Base-by-base conservation (phyloP, 2,888 invertebrate species). In the Drosophila pseudotalamancana region DNA sequence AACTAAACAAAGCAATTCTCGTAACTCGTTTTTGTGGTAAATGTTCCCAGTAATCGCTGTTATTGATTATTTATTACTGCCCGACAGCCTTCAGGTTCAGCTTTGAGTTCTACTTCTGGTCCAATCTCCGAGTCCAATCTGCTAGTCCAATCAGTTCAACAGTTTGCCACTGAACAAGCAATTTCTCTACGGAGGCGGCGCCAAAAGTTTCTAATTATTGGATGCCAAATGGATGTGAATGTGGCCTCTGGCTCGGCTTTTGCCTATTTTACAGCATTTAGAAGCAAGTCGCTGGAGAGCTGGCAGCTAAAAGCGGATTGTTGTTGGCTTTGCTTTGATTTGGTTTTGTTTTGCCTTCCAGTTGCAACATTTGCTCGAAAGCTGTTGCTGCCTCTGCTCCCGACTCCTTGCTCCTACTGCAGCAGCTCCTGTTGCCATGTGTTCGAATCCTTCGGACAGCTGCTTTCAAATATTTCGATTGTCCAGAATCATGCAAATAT, bases 401-500 rank as follows among this genome's bases (percentile, higher is more conserved):
- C 3, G n/a, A n/a, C n/a, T n/a, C n/a, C n/a, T n/a, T n/a, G 25
- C 25, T 51, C 25, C 29, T 27, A 40, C 18, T 60, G 27, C 8
- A 43, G 14, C 16, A 40, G 6, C 23, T 37, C 6, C 9, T 53
- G n/a, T n/a, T n/a, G 49, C 23, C 45, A 50, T 57, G 29, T 42
- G 37, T 23, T 55, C 40, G n/a, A 56, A 34, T 61, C 68, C 56
- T 48, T 29, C 49, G 57, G 62, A 80, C 72, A 75, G 66, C 72
- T 84, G 78, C 72, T 72, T 77, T 80, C 64, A 70, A n/a, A 77
- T 81, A 77, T 84, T 50, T 60, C 62, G 75, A 76, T 64, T 68
- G 67, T 68, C 65, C 29, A 80, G 71, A 71, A 70, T 71, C 75
- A 81, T 80, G 81, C 73, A 76, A 84, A 81, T 84, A 75, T 81